Base-by-base conservation (phyloP, 2,113 vertebrate species). In the Leptocoma aspasia region DNA sequence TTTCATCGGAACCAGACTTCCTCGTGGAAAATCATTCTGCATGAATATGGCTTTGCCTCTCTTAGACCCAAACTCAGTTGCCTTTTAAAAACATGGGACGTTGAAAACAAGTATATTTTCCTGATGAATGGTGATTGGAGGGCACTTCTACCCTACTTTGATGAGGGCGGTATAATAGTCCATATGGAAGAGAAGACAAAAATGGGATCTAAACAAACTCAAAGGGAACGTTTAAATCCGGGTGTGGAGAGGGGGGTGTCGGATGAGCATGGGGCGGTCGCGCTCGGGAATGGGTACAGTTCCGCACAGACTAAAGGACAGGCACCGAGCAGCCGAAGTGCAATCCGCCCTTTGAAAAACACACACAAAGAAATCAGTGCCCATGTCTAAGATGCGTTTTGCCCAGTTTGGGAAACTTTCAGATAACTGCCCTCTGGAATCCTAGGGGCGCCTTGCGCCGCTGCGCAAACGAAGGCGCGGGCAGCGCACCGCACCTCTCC, bases 41-140 rank as follows among this genome's bases (percentile, higher is more conserved):
- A 3, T 41, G 37, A 76, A 26, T 24, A 21, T 1, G 26, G 1
- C 14, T 94, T 85, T 90, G 39, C 63, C 14, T 64, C n/a, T 41
- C 49, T 84, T 52, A 26, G 47, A 54, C 30, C 3, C 57, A 31
- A 59, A 82, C 6, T 35, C n/a, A 0, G 12, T 16, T 76, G 45
- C 53, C 57, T 82, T 56, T 69, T 23, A 33, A 60, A 84, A 83
- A 52, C 77, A 23, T 1, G n/a, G 10, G 42, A 27, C 64, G 27
- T 39, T 3, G 31, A 44, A 71, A 86, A 68, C 41, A 83, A 59
- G 15, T 6, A 2, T 26, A 27, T 86, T 89, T 92, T 86, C n/a
- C 56, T 75, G 47, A 86, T 44, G 68, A 82, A 33, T 60, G 92
- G 47, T 44, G 75, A 79, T 94, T 92, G 95, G 83, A 91, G 54